Conservation (phyloP, 2,113 vertebrate species). For the Microtus richardsoni region DNA sequence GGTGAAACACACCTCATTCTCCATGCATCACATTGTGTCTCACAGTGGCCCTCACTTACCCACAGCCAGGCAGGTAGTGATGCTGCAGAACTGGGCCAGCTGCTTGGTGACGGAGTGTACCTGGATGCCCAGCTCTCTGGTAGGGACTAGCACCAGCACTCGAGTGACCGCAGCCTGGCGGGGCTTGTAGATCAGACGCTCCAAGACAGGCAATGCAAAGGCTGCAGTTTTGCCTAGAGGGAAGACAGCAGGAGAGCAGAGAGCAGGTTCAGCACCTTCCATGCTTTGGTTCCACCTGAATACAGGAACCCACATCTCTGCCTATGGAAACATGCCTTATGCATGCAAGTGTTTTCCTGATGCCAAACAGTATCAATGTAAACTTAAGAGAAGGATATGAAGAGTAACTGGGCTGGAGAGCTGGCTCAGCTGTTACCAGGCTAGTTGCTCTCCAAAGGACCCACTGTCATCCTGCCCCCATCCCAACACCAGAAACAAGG, state of each 20-base stretch:
- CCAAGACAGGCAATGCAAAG: slow-evolving; percentile 96
- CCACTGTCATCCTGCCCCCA: too few relatives aligned
- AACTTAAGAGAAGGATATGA: neutral
- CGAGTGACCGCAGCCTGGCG: slow-evolving; percentile 94
- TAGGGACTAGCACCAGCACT: slow-evolving; percentile 95
- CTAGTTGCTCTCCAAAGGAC: too few relatives aligned
- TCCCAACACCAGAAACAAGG: neutral
- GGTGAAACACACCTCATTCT: too few relatives aligned
- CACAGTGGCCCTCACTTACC: slow-evolving; percentile 83
- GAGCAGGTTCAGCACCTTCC: neutral
- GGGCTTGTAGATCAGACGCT: slow-evolving; percentile 97
- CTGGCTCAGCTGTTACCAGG: neutral
- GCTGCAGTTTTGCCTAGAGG: slow-evolving; percentile 96
- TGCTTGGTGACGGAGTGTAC: slow-evolving; percentile 95
- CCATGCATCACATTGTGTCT: rapidly evolving
- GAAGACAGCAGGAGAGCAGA: neutral
- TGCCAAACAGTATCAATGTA: neutral
- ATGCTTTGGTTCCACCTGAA: neutral
- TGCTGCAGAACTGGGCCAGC: slow-evolving; percentile 94
- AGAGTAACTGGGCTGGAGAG: neutral
- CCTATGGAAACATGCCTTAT: neutral
- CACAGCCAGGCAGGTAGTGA: slow-evolving; percentile 95
- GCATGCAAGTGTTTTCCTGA: neutral
- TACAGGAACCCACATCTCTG: neutral
- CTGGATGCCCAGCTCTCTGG: slow-evolving; percentile 97